Percentiles rank a stretch among this genome's conserved stretches.
phyloP scores from a whole-genome alignment of 1,140 invertebrate genomes.

The Phymastichus coffea region DNA sequence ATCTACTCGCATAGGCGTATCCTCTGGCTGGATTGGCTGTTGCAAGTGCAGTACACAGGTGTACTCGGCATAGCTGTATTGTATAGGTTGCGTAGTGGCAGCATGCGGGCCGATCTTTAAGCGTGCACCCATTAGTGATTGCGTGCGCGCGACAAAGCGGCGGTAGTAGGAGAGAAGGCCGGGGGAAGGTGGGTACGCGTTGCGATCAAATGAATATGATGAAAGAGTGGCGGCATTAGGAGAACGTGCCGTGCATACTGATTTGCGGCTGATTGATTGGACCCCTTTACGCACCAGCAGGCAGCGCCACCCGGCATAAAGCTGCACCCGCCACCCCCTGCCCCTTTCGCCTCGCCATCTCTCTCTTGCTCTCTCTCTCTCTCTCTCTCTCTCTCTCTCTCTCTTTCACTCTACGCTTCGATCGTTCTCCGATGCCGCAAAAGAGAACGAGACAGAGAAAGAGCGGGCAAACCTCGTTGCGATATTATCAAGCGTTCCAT shows the following conservation, averaged over 20 bases:
- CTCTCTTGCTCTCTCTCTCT: conserved; percentile 10
- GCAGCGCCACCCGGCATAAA: conserved; percentile 41
- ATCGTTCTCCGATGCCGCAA: neutral
- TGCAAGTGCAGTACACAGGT: too few species aligned
- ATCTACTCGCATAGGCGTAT: too few species aligned
- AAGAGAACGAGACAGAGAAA: neutral
- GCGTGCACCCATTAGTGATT: conserved; percentile 50
- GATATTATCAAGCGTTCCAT: conserved; percentile 43
- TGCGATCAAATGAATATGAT: conserved; percentile 57
- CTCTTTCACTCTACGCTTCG: conserved; percentile 29
- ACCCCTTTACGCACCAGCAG: conserved; percentile 47
- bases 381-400: conserved; percentile 28
- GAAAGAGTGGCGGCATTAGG: conserved; percentile 58
- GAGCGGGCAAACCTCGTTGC: conserved; percentile 39
- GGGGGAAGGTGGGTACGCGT: neutral
- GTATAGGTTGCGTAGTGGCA: conserved; percentile 2
- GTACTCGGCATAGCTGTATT: too few species aligned
- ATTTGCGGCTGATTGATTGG: conserved; percentile 58
- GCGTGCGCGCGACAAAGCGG: conserved; percentile 41
- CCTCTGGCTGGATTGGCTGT: too few species aligned
- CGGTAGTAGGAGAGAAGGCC: conserved; percentile 23
- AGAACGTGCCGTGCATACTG: conserved; percentile 58
- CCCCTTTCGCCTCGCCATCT: neutral
- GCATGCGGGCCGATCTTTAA: conserved; percentile 41
- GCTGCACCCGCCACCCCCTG: conserved; percentile 27